Conservation (phyloP, 2,113 vertebrate species). For the Pycnonotus jocosus region DNA sequence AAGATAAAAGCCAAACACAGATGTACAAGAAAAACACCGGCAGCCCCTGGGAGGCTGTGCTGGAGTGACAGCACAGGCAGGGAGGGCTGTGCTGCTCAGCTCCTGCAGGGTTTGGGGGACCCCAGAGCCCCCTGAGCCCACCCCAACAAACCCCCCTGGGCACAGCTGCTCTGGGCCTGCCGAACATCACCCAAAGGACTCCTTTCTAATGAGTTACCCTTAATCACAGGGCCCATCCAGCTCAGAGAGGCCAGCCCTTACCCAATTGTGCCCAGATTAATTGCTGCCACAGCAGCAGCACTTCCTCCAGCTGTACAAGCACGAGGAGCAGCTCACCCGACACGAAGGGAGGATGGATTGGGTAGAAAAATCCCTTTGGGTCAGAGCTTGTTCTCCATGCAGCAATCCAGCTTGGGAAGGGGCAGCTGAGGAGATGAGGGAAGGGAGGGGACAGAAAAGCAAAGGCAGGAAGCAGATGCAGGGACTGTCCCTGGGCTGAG, state of each 20-base stretch:
- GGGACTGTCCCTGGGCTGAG: neutral
- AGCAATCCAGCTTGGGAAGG: neutral
- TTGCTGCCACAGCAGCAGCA: neutral
- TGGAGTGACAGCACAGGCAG: neutral
- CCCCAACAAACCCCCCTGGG: neutral
- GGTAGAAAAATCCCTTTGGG: fast-evolving
- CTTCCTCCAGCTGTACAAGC: neutral
- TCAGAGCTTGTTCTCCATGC: neutral
- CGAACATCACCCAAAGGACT: neutral
- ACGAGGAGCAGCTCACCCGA: neutral
- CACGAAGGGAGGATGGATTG: neutral
- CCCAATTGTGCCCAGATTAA: neutral
- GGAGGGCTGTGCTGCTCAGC: neutral
- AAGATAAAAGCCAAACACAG: neutral
- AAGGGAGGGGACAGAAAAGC: neutral
- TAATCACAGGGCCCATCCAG: neutral
- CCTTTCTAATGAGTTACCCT: neutral
- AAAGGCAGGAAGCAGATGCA: neutral
- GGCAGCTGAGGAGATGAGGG: neutral
- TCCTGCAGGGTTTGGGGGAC: fast-evolving
- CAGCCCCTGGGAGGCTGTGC: neutral
- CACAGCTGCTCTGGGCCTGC: neutral
- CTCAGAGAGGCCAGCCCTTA: neutral
- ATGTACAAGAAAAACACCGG: neutral
- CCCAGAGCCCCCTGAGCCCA: neutral